phyloP scores from a whole-genome alignment of 1,140 invertebrate species.

The Temnothorax longispinosus region DNA sequence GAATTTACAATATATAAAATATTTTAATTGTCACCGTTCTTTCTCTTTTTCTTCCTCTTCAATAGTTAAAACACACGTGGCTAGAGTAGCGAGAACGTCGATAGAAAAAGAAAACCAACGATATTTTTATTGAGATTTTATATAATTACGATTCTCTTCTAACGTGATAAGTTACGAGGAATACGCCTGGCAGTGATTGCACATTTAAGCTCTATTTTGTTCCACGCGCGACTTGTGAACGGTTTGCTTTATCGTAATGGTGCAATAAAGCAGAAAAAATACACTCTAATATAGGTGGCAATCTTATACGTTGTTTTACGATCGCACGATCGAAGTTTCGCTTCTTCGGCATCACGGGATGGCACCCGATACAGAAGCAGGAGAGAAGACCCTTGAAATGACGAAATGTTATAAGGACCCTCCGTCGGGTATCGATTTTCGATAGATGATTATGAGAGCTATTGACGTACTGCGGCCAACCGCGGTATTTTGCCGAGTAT shows the following conservation, averaged over 20 bases:
- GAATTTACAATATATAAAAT: background rate
- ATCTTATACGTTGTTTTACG: conserved; percentile 46
- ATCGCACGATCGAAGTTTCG: conserved; percentile 12
- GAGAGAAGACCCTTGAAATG: conserved; percentile 17
- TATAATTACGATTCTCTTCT: background rate
- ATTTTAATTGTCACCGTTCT: background rate
- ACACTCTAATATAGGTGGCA: background rate
- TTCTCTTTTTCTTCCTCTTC: background rate
- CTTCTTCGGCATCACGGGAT: background rate
- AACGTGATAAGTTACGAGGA: background rate
- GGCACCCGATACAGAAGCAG: conserved; percentile 9
- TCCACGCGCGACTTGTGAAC: conserved; percentile 29
- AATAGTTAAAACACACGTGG: background rate
- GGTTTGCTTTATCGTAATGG: conserved; percentile 18
- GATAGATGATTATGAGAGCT: conserved; percentile 38
- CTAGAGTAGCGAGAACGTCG: background rate
- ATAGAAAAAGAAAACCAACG: background rate
- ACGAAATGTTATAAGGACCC: conserved; percentile 47
- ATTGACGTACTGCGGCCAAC: conserved; percentile 46
- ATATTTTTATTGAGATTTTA: background rate
- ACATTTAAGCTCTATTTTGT: conserved; percentile 4
- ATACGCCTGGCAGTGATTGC: background rate
- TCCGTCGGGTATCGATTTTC: conserved; percentile 40
- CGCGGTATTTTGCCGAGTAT: conserved; percentile 9
- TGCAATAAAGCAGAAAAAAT: conserved; percentile 45